Base-by-base conservation (phyloP, 2,888 invertebrate species). In the Danaus chrysippus region DNA sequence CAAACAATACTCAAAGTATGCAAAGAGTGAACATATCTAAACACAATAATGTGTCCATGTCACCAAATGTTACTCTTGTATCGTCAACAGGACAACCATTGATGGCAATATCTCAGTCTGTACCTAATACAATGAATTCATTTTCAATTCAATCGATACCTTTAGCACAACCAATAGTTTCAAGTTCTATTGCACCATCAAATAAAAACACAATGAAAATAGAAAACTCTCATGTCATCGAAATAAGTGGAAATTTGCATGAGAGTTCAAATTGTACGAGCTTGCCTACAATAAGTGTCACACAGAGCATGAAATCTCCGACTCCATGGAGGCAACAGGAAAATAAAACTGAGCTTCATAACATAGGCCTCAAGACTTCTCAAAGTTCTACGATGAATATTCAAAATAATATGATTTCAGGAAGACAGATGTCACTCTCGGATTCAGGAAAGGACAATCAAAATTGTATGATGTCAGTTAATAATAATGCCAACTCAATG, bases 311-410 rank as follows among this genome's bases (percentile, higher is more conserved):
- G 42, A 91, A 91, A 71, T 87, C 90, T 9, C 91, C 91, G 5
- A 91, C 91, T 0, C 91, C 91, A 0, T 91, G 91, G 91, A 79
- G 88, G 60, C 87, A 88, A 77, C 65, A 73, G 44, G 90, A 91
- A 42, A 83, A 80, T 62, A 89, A 88, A 71, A 72, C 83, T 6
- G 89, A 91, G 61, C 67, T 88, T 54, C 88, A 86, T 70, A 86
- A 82, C 69, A 81, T 86, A 71, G 73, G 78, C 0, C 74, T 82
- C 17, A 90, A 88, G 70, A 75, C 83, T 58, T 64, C 69, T 19
- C 85, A 82, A 68, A 79, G 75, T 19, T 73, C 78, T 43, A 77
- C 69, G 9, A 79, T 87, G 72, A 87, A 81, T 69, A 78, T 84
- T 55, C 86, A 86, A 69, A 84, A 78, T 65, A 79, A 77, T 53